Percentiles rank a stretch among this genome's conserved stretches.
phyloP scores from a whole-genome alignment of 2,797 vertebrate genomes.

The Simalia tracyae region DNA sequence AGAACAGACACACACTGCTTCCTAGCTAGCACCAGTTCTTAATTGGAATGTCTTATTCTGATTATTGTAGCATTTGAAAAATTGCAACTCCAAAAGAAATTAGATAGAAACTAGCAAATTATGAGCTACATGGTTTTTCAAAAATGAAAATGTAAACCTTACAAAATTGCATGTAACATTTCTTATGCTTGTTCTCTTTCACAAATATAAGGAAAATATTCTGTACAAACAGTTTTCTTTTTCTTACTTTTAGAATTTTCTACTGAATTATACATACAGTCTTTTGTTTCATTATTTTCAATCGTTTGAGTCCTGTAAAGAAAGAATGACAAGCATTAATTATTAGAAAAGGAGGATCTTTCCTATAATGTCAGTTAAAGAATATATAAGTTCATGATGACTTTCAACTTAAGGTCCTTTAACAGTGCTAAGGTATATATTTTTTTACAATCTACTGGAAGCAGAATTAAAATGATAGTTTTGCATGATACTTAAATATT shows the following conservation, averaged over 20 bases:
- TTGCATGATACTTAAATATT: not conserved
- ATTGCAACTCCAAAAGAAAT: not conserved
- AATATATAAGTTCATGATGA: not conserved
- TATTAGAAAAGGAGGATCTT: not conserved
- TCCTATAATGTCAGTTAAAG: not conserved
- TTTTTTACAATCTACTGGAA: not conserved
- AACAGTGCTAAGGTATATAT: not conserved
- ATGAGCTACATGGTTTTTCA: not conserved
- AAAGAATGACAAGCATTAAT: not conserved
- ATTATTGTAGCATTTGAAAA: not conserved
- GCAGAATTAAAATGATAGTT: not conserved
- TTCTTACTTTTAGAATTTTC: too few species aligned
- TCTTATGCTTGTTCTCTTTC: slow-evolving; percentile 6
- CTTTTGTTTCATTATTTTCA: not conserved
- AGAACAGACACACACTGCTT: not conserved
- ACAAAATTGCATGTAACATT: not conserved
- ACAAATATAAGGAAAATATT: not conserved
- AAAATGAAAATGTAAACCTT: not conserved
- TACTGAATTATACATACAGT: not conserved
- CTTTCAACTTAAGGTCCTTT: not conserved
- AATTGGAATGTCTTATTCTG: not conserved
- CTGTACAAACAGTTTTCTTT: not conserved
- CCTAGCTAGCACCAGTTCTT: not conserved
- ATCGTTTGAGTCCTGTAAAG: not conserved
- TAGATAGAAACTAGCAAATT: not conserved